Conservation (phyloP, 2,113 vertebrate species). For the Anser brachyrhynchus region DNA sequence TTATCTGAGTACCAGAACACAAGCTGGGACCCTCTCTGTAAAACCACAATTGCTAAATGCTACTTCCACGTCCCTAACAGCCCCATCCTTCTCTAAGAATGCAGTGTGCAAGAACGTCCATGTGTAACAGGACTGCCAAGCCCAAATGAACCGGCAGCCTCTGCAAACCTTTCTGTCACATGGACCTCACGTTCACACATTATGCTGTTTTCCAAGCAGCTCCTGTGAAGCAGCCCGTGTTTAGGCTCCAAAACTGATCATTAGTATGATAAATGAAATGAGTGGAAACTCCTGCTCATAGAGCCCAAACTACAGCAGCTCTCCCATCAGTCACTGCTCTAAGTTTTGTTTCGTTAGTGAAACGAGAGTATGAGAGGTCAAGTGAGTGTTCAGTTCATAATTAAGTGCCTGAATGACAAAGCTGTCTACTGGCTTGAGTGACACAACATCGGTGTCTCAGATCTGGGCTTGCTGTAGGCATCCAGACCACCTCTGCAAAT, state of each 20-base stretch:
- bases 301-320: not conserved
- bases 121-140: not conserved
- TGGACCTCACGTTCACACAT: not conserved
- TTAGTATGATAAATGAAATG: constrained; percentile 53
- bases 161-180: not conserved
- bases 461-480: not conserved
- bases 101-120: not conserved
- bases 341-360: constrained; percentile 43
- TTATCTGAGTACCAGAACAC: not conserved
- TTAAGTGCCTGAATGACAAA: constrained; percentile 26
- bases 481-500: not conserved
- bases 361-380: constrained; percentile 31
- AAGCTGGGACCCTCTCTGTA: not conserved
- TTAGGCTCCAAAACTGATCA: constrained; percentile 25
- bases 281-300: constrained; percentile 24
- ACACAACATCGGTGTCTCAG: not conserved
- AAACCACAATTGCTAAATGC: not conserved
- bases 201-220: not conserved
- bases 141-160: not conserved
- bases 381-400: constrained; percentile 15
- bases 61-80: not conserved
- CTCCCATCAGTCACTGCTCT: constrained; percentile 20
- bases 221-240: not conserved
- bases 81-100: not conserved
- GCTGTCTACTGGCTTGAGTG: not conserved